Percentiles rank a stretch among this genome's conserved stretches.
phyloP scores from a whole-genome alignment of 2,888 invertebrate species.

The Plebejus argus region DNA sequence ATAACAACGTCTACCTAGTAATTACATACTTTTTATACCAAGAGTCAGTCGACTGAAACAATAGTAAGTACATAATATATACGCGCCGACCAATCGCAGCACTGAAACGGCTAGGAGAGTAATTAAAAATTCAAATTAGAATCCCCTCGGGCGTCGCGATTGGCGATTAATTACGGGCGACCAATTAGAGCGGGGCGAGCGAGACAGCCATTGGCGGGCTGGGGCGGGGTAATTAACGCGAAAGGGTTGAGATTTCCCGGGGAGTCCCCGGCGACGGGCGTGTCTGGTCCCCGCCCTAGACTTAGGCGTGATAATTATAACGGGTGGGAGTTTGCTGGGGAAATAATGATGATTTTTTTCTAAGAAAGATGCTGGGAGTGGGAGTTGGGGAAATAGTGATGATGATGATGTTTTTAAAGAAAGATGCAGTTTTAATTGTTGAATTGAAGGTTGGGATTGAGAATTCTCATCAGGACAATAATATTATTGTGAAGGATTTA shows the following conservation, averaged over 20 bases:
- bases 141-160: constrained; percentile 66
- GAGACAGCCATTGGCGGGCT: constrained; percentile 67
- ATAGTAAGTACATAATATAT: constrained; percentile 67
- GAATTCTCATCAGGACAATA: too few species aligned
- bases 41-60: constrained; percentile 52
- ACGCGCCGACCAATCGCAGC: constrained; percentile 64
- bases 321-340: constrained; percentile 31
- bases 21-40: constrained; percentile 10
- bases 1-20: neutral
- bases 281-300: neutral
- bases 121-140: constrained; percentile 80
- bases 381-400: too few species aligned
- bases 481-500: too few species aligned
- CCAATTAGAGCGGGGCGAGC: constrained; percentile 72
- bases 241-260: constrained; percentile 79
- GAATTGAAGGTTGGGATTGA: too few species aligned
- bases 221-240: constrained; percentile 79
- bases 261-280: constrained; percentile 47
- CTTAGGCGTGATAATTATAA: constrained; percentile 65
- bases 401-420: too few species aligned
- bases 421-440: too few species aligned
- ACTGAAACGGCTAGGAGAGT: constrained; percentile 50
- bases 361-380: neutral
- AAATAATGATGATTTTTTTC: neutral
- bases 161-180: constrained; percentile 77